phyloP scores from a whole-genome alignment of 2,113 vertebrate genomes.

The Saccopteryx leptura region DNA sequence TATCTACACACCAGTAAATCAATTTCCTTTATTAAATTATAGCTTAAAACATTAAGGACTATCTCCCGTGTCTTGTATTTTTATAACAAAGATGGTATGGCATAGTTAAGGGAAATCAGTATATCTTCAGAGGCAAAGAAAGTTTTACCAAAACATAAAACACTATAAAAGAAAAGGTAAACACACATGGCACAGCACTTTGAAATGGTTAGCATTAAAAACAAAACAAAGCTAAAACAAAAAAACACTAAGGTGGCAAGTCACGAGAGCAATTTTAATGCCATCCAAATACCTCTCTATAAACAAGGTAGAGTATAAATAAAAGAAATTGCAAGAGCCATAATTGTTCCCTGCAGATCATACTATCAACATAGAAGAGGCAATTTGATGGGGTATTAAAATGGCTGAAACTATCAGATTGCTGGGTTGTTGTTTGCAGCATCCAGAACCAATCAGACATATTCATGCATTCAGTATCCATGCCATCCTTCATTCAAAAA shows the following conservation, averaged over 20 bases:
- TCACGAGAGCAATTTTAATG: not conserved
- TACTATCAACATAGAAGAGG: not conserved
- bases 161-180: not conserved
- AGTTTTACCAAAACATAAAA: conserved; percentile 50
- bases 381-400: not conserved
- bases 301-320: conserved; percentile 21
- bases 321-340: not conserved
- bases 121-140: not conserved
- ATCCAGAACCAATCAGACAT: not conserved
- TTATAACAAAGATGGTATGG: conserved; percentile 12
- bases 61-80: not conserved
- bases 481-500: not conserved
- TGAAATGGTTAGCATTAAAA: conserved; percentile 89
- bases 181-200: conserved; percentile 93
- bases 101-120: not conserved
- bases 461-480: not conserved
- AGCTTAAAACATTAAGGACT: not conserved
- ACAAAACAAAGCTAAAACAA: not conserved
- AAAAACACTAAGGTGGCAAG: not conserved
- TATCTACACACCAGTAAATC: not conserved
- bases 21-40: not conserved
- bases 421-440: not conserved
- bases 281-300: not conserved
- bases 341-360: not conserved
- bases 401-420: not conserved